phyloP scores from a whole-genome alignment of 2,113 vertebrate genomes.

The Gopherus evgoodei region DNA sequence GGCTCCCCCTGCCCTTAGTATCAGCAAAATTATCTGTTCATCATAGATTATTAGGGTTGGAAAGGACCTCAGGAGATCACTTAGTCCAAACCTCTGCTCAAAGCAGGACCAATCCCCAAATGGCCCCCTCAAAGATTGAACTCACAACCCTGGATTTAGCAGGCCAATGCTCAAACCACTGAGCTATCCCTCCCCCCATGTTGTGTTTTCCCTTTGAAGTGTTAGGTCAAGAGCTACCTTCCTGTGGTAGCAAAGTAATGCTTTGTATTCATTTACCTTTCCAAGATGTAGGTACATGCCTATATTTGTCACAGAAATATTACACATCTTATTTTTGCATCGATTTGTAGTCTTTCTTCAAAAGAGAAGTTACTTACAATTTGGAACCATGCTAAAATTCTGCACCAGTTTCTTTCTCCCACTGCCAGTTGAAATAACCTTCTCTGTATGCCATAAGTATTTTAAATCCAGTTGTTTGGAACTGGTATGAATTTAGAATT shows the following conservation, averaged over 20 bases:
- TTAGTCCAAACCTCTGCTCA: too few species aligned
- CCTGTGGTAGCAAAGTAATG: too few species aligned
- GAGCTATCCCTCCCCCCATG: too few species aligned
- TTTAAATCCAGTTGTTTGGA: not conserved
- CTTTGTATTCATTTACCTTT: too few species aligned
- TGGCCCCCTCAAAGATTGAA: too few species aligned
- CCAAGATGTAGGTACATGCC: not conserved
- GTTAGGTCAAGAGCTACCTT: not conserved
- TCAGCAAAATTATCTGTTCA: not conserved
- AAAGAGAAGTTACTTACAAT: too few species aligned
- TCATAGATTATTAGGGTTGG: too few species aligned
- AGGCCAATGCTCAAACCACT: too few species aligned
- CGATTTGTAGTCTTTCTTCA: too few species aligned
- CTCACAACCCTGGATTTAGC: too few species aligned
- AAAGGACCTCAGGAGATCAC: too few species aligned
- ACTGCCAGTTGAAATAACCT: not conserved
- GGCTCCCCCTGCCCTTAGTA: not conserved
- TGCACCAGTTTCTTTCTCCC: not conserved
- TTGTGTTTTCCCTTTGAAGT: not conserved
- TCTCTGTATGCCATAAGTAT: not conserved
- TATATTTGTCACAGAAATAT: not conserved
- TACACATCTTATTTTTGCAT: not conserved
- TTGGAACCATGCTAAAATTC: not conserved
- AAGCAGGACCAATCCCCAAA: too few species aligned
- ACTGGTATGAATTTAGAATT: not conserved